Conservation (phyloP, 2,888 invertebrate genomes). For the Embidobia sp. region DNA sequence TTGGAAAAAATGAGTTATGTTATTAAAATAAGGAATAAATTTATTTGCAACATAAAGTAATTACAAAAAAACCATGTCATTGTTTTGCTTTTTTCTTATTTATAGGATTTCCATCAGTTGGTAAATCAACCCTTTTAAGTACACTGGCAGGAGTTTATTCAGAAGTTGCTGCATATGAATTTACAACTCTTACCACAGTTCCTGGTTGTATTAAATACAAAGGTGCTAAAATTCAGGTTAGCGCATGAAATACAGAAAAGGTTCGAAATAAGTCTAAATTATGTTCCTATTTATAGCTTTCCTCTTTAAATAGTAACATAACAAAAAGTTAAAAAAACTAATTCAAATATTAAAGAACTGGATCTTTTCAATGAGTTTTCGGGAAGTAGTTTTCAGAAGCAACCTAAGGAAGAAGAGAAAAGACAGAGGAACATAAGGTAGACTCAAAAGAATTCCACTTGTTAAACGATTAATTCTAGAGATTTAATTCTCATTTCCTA, state of each 20-base stretch:
- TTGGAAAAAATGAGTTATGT: no score
- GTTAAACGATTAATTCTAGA: no score
- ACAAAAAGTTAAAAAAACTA: neutral
- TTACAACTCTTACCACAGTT: constrained; percentile 99
- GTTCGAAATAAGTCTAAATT: constrained; percentile 14
- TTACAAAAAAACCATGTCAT: no score
- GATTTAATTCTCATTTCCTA: no score
- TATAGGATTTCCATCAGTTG: constrained; percentile 97
- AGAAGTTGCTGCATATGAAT: constrained; percentile 99
- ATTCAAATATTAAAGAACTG: neutral
- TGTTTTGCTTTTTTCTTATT: no score
- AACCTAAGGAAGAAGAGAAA: constrained; percentile 24
- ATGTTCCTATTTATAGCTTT: constrained; percentile 23
- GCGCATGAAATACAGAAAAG: neutral
- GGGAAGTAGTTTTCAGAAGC: constrained; percentile 24
- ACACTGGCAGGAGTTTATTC: constrained; percentile 99
- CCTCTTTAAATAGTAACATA: constrained; percentile 19
- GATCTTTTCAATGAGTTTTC: neutral
- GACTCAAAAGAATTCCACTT: constrained; percentile 4
- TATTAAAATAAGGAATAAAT: no score
- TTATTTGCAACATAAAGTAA: no score
- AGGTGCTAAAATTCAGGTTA: constrained; percentile 98
- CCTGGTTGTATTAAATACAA: constrained; percentile 99
- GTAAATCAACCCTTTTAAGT: constrained; percentile 98
- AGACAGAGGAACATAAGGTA: constrained; percentile 24